Conservation (phyloP, 35 echinoderm and acorn worm genomes). For the Anneissia japonica region DNA sequence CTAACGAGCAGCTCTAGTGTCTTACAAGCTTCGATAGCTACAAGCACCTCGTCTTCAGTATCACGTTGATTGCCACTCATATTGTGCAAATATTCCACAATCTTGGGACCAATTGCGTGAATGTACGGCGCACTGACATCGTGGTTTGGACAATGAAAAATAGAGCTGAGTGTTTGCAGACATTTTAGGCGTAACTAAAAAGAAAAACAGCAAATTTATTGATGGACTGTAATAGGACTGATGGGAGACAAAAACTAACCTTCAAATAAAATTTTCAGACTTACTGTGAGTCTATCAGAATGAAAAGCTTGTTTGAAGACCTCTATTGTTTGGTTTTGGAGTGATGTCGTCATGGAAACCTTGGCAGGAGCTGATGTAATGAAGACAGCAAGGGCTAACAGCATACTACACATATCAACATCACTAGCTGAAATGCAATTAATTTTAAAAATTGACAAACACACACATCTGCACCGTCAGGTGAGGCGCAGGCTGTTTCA, state of each 20-base stretch:
- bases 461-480: slow-evolving; percentile 66
- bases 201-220: slow-evolving; percentile 5
- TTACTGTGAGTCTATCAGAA: slow-evolving; percentile 70
- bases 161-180: slow-evolving; percentile 73
- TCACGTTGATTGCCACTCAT: slow-evolving; percentile 62
- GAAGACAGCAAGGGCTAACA: slow-evolving; percentile 77
- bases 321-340: slow-evolving; percentile 60
- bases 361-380: slow-evolving; percentile 63
- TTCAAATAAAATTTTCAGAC: too few relatives aligned
- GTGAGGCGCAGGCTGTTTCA: slow-evolving; percentile 69
- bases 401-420: slow-evolving; percentile 70
- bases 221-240: too few relatives aligned
- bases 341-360: slow-evolving; percentile 53
- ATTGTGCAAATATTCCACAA: slow-evolving; percentile 78
- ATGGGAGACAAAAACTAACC: too few relatives aligned
- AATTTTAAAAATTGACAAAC: neutral
- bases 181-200: slow-evolving; percentile 81
- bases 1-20: slow-evolving; percentile 75
- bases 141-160: slow-evolving; percentile 74
- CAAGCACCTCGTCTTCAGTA: slow-evolving; percentile 63
- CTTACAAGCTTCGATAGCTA: slow-evolving; percentile 83
- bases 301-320: slow-evolving; percentile 72
- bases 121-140: slow-evolving; percentile 90
- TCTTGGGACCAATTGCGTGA: slow-evolving; percentile 73
- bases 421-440: slow-evolving; percentile 32